phyloP scores from a whole-genome alignment of 2,113 vertebrate genomes.

The Micronycteris hirsuta region DNA sequence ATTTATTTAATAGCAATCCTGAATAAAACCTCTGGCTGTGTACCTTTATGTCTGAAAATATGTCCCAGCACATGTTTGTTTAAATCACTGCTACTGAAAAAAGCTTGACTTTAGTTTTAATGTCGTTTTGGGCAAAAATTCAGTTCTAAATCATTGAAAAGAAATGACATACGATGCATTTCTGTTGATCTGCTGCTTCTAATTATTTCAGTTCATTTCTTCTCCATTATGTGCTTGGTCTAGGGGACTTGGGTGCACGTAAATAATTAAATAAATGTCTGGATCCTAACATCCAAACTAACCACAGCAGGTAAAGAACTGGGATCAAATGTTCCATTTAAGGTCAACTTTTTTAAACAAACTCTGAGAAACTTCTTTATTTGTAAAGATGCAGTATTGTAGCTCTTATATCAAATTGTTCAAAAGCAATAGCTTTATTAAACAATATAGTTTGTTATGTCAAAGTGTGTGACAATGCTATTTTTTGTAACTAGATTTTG shows the following conservation, averaged over 20 bases:
- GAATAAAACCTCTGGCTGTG: constrained; percentile 51
- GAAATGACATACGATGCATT: not conserved
- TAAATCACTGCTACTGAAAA: constrained; percentile 59
- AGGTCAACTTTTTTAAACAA: not conserved
- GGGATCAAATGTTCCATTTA: not conserved
- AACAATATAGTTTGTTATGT: not conserved
- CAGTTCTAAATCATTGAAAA: not conserved
- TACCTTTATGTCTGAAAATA: constrained; percentile 64
- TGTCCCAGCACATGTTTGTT: constrained; percentile 53
- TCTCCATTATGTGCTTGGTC: not conserved
- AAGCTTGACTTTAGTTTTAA: constrained; percentile 20
- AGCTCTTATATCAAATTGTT: not conserved
- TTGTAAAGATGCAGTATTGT: not conserved
- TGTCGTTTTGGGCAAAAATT: constrained; percentile 14
- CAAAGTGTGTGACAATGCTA: not conserved
- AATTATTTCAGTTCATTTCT: not conserved
- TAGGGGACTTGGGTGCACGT: not conserved
- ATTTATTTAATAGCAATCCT: constrained; percentile 60
- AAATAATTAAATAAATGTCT: constrained; percentile 30
- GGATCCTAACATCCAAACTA: not conserved
- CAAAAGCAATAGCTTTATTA: not conserved
- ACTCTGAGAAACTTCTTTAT: not conserved
- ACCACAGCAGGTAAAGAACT: not conserved
- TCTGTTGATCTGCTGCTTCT: not conserved
- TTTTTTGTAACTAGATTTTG: not conserved